Evolutionary conservation across 2,888 invertebrate genomes (phyloP).

Genomic region (Acleris literana): DNA sequence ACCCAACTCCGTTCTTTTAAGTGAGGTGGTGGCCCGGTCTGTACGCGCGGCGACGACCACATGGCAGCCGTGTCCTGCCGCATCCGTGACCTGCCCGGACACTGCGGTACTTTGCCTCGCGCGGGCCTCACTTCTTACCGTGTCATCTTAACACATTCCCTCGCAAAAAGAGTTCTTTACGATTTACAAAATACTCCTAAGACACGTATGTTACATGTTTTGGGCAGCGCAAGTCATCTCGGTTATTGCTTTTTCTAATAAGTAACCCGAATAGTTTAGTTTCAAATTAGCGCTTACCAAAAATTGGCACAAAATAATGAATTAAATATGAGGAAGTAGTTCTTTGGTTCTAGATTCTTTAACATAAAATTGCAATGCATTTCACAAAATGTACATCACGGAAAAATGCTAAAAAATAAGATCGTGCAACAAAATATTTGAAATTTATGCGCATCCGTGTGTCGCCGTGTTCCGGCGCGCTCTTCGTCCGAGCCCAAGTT

Average conservation of each 20-base stretch:
- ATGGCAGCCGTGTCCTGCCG: slow-evolving; percentile 57
- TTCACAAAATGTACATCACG: not conserved
- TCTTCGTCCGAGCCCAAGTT: slow-evolving; percentile 21
- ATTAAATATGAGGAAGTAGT: too few species aligned
- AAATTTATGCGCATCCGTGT: slow-evolving; percentile 34
- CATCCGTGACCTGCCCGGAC: slow-evolving; percentile 40
- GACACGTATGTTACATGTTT: too few species aligned
- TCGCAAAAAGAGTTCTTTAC: too few species aligned
- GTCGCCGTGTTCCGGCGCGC: slow-evolving; percentile 26
- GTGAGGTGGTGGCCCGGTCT: not conserved
- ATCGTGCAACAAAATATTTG: slow-evolving; percentile 26
- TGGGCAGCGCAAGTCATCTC: too few species aligned
- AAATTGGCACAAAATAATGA: too few species aligned
- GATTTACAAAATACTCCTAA: too few species aligned
- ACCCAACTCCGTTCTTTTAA: too few species aligned
- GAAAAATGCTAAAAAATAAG: slow-evolving; percentile 6
- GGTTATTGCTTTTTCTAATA: too few species aligned
- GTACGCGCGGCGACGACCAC: slow-evolving; percentile 39
- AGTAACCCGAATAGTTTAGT: too few species aligned
- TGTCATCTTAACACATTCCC: too few species aligned
- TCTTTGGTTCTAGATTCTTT: not conserved
- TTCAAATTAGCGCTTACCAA: too few species aligned
- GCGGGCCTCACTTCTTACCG: too few species aligned
- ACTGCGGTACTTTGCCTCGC: not conserved
- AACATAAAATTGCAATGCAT: not conserved